A percentile compares a stretch with the other conserved stretches of the same genome.
phyloP scores from a whole-genome alignment of 2,797 vertebrate species.

The Acrocephalus scirpaceus region DNA sequence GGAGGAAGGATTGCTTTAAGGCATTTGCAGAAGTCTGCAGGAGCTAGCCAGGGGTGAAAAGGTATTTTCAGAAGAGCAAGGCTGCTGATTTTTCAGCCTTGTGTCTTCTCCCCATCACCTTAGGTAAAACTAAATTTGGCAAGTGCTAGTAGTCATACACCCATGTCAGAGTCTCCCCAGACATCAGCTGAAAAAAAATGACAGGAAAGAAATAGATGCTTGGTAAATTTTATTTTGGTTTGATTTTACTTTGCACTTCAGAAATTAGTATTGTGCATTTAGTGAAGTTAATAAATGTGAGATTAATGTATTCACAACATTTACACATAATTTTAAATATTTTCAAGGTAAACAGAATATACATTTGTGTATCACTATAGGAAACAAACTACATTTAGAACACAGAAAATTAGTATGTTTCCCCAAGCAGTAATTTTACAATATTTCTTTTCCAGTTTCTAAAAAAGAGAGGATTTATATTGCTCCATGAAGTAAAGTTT shows the following conservation, averaged over 20 bases:
- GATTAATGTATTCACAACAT: neutral
- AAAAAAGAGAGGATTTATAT: neutral
- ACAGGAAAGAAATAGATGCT: neutral
- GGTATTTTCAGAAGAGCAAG: neutral
- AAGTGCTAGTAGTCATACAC: neutral
- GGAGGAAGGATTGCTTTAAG: neutral
- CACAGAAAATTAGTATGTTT: slow-evolving; percentile 29
- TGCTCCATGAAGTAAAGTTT: slow-evolving; percentile 22
- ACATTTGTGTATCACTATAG: neutral
- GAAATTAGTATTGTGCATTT: neutral
- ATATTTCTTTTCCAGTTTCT: slow-evolving; percentile 9
- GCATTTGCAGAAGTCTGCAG: neutral
- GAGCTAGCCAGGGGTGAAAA: neutral
- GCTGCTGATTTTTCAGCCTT: neutral
- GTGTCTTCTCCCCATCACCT: neutral
- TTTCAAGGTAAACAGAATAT: slow-evolving; percentile 23
- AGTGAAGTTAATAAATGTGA: neutral
- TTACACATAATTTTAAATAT: neutral
- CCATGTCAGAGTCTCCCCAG: neutral
- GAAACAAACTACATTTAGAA: neutral
- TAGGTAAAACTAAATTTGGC: neutral
- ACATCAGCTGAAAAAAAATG: neutral
- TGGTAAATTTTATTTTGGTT: neutral
- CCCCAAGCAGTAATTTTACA: slow-evolving; percentile 24
- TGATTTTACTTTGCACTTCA: neutral